Base-by-base conservation (phyloP, 2,113 vertebrate species). In the Caranx melampygus region DNA sequence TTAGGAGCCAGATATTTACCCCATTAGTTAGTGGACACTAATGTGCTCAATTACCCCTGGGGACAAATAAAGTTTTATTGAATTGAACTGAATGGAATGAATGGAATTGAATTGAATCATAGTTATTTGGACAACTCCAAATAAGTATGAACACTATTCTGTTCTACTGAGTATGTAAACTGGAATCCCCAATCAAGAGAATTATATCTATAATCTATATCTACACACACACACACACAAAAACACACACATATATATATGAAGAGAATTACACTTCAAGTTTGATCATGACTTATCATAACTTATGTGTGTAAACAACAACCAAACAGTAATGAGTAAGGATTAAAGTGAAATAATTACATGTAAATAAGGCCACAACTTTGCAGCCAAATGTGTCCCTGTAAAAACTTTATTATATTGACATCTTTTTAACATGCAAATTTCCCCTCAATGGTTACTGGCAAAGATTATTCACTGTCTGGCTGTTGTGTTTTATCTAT, bases 401-500 rank as follows among this genome's bases (percentile, higher is more conserved):
- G 47, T 49, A 3, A n/a, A n/a, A 52, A n/a, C 18, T 52, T 52
- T 2, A 5, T n/a, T 52, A 6, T 71, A 1, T 35, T 16, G 57
- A 72, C 6, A 72, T 60, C 8, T 58, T 31, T 31, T 35, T 14
- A 72, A 47, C 40, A 5, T 26, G n/a, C 33, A 57, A 31, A 42
- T 18, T 70, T 8, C 18, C 35, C 31, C 16, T 42, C 21, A 44
- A 13, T 21, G 9, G n/a, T 20, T 51, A 8, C 49, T 21, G 10
- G 8, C 0, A 54, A n/a, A 12, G 40, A 54, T 45, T 42, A 40
- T 62, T 62, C 51, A 61, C 34, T 64, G 18, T 47, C 34, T 49
- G 34, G 12, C 16, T 73, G 63, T 47, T 16, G 1, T 20, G n/a
- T 64, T 35, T 79, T 2, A 59, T 72, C 40, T 58, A 47, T 72